A percentile compares a stretch with the other conserved stretches of the same genome.
These are phyloP conservation scores for Pyxicephalus adspersus DNA, from an alignment of 2,113 vertebrate genomes.

Conservation along the genomic window DNA sequence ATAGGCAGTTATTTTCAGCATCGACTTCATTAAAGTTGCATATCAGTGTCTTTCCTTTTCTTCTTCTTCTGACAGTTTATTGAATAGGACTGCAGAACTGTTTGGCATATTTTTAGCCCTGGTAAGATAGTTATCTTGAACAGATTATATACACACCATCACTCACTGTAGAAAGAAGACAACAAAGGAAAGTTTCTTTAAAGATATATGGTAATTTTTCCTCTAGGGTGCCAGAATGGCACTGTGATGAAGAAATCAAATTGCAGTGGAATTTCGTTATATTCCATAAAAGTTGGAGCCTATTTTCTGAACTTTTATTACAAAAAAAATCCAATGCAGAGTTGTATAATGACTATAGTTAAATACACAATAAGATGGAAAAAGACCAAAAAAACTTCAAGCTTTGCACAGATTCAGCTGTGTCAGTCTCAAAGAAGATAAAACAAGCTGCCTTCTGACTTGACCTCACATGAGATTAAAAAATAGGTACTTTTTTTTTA, in stretches of 20 bases:
- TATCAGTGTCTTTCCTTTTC: constrained; percentile 29
- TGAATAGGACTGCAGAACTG: constrained; percentile 30
- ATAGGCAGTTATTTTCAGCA: constrained; percentile 42
- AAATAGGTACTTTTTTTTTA: no score
- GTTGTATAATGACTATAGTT: no score
- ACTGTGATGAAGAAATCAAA: neutral
- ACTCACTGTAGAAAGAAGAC: constrained; percentile 14
- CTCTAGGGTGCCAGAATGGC: neutral
- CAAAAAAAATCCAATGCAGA: no score
- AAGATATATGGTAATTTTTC: constrained; percentile 30
- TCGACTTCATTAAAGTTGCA: constrained; percentile 32
- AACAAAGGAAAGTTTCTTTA: constrained; percentile 19
- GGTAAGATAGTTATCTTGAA: constrained; percentile 14
- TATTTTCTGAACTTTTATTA: no score
- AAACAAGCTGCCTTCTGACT: no score
- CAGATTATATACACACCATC: constrained; percentile 13
- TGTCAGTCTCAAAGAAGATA: no score
- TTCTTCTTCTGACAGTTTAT: constrained; percentile 48
- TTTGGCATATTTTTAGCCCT: constrained; percentile 34
- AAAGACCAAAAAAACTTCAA: no score
- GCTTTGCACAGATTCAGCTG: no score
- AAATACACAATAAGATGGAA: no score
- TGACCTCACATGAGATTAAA: no score
- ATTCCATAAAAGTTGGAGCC: neutral
- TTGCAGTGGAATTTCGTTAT: neutral